Conservation (phyloP, 2,888 invertebrate genomes). For the Standfussiana lucernea region DNA sequence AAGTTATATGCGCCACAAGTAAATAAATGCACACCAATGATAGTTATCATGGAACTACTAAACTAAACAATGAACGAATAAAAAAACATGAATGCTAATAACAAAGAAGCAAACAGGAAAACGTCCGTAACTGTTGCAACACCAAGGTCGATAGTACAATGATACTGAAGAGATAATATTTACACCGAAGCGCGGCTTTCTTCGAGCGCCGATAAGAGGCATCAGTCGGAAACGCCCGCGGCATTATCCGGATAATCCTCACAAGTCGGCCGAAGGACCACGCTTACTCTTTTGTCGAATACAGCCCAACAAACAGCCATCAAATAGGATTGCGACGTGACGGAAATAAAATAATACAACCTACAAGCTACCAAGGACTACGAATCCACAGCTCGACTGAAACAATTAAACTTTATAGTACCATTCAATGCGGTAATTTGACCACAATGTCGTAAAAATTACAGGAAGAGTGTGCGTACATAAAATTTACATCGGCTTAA, state of each 20-base stretch:
- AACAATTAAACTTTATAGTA: conserved; percentile 50
- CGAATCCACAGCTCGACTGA: conserved; percentile 31
- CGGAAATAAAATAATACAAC: conserved; percentile 52
- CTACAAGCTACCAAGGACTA: conserved; percentile 32
- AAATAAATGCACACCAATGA: conserved; percentile 11
- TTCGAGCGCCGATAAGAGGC: conserved; percentile 74
- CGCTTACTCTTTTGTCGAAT: conserved; percentile 74
- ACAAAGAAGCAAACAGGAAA: conserved; percentile 52
- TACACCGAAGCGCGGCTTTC: conserved; percentile 70
- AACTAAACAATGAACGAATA: conserved; percentile 38
- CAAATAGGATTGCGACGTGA: conserved; percentile 70
- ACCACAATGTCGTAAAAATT: conserved; percentile 58
- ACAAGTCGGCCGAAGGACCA: conserved; percentile 77
- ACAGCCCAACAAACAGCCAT: conserved; percentile 71
- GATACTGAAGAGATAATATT: conserved; percentile 73
- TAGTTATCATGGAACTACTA: conserved; percentile 14
- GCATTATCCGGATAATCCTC: conserved; percentile 85
- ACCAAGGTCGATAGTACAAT: conserved; percentile 56
- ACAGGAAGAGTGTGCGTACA: conserved; percentile 59
- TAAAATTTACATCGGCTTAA: conserved; percentile 60
- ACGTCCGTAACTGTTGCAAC: conserved; percentile 22
- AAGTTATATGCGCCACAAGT: background rate
- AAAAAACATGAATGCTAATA: conserved; percentile 35
- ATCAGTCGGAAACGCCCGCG: conserved; percentile 76
- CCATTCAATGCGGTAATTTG: conserved; percentile 47